These are phyloP conservation scores for Medauroidea extradentata DNA, from an alignment of 1,140 invertebrate species.

Conservation along the genomic window DNA sequence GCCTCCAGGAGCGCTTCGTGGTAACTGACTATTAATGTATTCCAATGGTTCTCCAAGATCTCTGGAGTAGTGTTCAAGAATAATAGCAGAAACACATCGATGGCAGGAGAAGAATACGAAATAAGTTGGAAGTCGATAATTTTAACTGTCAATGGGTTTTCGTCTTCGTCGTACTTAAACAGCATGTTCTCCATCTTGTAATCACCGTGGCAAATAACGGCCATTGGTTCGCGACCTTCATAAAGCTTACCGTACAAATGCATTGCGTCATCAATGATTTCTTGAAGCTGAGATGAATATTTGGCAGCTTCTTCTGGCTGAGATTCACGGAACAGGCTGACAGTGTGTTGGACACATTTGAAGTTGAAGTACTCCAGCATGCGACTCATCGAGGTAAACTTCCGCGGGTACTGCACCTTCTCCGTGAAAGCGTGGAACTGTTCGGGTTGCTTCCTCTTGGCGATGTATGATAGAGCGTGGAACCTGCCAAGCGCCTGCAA, in stretches of 20 bases:
- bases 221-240: conserved; percentile 26
- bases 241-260: conserved; percentile 1
- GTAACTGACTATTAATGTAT: conserved; percentile 36
- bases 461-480: conserved; percentile 37
- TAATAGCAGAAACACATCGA: conserved; percentile 43
- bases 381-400: not conserved
- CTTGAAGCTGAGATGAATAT: not conserved
- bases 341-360: too few relatives aligned
- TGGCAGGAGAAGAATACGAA: conserved; percentile 35
- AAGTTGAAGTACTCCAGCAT: not conserved
- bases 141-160: conserved; percentile 24
- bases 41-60: conserved; percentile 24
- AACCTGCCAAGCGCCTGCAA: conserved; percentile 38
- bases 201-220: conserved; percentile 43
- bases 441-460: conserved; percentile 30
- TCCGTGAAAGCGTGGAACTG: conserved; percentile 31
- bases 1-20: conserved; percentile 22
- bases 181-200: conserved; percentile 41
- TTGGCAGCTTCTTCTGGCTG: not conserved
- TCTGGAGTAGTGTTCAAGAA: conserved; percentile 34
- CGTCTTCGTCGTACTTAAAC: conserved; percentile 25
- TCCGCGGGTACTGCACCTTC: conserved; percentile 7
- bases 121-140: conserved; percentile 43
- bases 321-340: not conserved
- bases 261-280: not conserved